These are phyloP conservation scores for Rousettus madagascariensis DNA, from an alignment of 2,797 vertebrate genomes.

Conservation along the genomic window DNA sequence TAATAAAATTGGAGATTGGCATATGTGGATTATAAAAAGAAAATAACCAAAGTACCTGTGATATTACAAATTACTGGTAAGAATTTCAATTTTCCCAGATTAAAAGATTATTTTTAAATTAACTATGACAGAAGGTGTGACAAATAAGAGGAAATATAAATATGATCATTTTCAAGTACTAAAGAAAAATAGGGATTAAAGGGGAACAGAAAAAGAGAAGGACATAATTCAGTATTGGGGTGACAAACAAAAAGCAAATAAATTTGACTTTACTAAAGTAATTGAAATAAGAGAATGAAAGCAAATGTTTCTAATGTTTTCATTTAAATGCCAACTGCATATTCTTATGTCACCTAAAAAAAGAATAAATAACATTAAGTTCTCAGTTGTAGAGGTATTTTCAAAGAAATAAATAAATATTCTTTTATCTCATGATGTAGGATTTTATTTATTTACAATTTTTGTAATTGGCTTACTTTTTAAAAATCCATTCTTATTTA, in stretches of 20 bases:
- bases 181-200: not conserved
- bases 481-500: not conserved
- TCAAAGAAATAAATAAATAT: not conserved
- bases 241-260: not conserved
- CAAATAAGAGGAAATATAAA: constrained; percentile 23
- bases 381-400: not conserved
- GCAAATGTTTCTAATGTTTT: not conserved
- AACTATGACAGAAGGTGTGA: not conserved
- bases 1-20: not conserved
- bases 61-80: not conserved
- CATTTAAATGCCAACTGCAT: not conserved
- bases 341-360: not conserved
- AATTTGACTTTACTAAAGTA: not conserved
- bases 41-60: not conserved
- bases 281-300: not conserved
- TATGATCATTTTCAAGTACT: not conserved
- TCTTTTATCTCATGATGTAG: not conserved
- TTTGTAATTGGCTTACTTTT: not conserved
- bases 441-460: not conserved
- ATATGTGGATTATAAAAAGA: not conserved
- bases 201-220: not conserved
- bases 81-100: constrained; percentile 43
- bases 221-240: not conserved
- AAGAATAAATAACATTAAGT: not conserved
- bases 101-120: constrained; percentile 25